Evolutionary conservation across 1,140 invertebrate species (phyloP), one percentile per base, ranked within the genome.

Genomic region (Drosophila kurseongensis): DNA sequence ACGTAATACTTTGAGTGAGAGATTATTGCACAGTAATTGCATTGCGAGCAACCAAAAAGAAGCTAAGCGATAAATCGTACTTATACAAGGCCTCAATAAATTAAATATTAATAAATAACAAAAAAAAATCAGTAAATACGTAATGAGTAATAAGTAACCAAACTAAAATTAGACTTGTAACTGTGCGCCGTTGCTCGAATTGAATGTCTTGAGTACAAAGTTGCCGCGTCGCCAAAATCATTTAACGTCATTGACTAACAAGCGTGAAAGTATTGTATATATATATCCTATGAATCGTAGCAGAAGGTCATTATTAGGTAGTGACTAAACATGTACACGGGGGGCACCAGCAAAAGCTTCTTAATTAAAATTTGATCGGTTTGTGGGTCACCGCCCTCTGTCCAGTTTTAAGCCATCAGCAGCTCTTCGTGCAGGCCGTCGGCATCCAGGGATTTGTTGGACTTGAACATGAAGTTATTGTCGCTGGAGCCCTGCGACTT

Each of bases 401-500:
- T 8, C 40, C n/a, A 12, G 7, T 2, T 36, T 50, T 89, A 90
- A 8, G 86, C 84, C 66, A 90, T 62, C n/a, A 90, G 63, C 27
- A 91, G 76, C 51, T 91, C 90, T 59, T 91, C 86, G 14, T 76
- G 84, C 35, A 91, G 54, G 8, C 63, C 75, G 6, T 80, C 72
- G 4, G 72, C 47, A 48, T 92, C 90, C 45, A 86, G 55, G 16
- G 90, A 91, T 52, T 91, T 91, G 63, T 92, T 92, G 4, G 88
- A 91, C 51, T 91, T 92, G 36, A 91, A 90, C 42, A 91, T 85
- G 48, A 78, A 91, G 58, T 91, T 91, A 23, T 67, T 78, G 40
- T 91, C 91, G 50, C 82, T 91, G 10, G 93, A 94, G 78, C 92
- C 90, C 40, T 93, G 93, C 9, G 93, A 94, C 78, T 94, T 94